A percentile compares a stretch with the other conserved stretches of the same genome.
These are phyloP conservation scores for Molossus alvarezi DNA, from an alignment of 2,797 vertebrate species.

Conservation along the genomic window DNA sequence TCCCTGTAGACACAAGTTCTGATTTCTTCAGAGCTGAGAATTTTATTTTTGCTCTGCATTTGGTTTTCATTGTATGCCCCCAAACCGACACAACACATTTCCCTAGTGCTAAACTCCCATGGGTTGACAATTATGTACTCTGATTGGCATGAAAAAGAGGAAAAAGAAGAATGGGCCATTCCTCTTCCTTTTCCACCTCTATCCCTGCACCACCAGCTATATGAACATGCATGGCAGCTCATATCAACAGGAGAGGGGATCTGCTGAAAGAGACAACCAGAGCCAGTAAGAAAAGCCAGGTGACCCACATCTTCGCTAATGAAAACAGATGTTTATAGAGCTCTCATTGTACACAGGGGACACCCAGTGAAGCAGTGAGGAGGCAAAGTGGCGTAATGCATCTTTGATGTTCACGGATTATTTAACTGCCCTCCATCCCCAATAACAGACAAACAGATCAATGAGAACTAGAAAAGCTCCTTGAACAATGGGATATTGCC, in stretches of 20 bases:
- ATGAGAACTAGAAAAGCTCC: slow-evolving; percentile 39
- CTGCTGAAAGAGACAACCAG: background rate
- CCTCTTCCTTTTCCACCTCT: background rate
- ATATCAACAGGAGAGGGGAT: background rate
- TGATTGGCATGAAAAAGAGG: background rate
- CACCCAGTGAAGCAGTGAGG: background rate
- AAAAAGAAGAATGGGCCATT: background rate
- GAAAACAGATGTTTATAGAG: background rate
- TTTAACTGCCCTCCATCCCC: slow-evolving; percentile 19
- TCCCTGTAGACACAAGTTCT: background rate
- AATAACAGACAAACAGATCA: slow-evolving; percentile 51
- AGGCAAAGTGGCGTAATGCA: background rate
- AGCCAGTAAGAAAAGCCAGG: slow-evolving; percentile 22
- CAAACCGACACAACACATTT: background rate
- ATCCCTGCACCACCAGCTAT: background rate
- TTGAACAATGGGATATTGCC: background rate
- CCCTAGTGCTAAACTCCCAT: background rate
- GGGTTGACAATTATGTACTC: background rate
- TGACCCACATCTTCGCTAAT: background rate
- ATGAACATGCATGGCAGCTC: background rate
- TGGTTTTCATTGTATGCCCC: background rate
- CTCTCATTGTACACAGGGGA: background rate
- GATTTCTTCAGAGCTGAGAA: background rate
- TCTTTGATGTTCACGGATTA: slow-evolving; percentile 15
- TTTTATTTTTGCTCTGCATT: background rate